phyloP scores from a whole-genome alignment of 2,797 vertebrate species.

The Alauda arvensis region DNA sequence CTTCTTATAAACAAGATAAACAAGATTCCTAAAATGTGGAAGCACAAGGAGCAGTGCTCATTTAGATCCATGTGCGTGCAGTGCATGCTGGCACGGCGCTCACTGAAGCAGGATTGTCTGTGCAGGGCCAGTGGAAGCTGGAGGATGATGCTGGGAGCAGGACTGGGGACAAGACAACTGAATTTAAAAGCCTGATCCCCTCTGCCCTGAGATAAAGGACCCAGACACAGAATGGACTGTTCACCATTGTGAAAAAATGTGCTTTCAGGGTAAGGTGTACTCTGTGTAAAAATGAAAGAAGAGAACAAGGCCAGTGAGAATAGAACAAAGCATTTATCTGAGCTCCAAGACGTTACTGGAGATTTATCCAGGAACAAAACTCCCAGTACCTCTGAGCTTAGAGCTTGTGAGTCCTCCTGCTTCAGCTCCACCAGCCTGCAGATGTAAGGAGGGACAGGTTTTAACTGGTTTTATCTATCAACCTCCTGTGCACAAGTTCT shows the following conservation, averaged over 20 bases:
- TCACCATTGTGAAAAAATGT: background rate
- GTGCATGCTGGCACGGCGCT: accelerated
- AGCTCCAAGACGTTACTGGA: background rate
- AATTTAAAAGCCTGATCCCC: background rate
- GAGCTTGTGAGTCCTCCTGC: background rate
- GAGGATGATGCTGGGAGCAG: background rate
- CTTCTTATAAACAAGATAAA: background rate
- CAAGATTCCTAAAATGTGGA: background rate
- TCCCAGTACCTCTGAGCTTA: background rate
- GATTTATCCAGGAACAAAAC: background rate
- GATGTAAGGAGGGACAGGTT: background rate
- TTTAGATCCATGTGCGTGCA: background rate
- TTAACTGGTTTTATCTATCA: background rate
- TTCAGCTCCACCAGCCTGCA: background rate
- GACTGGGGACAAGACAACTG: background rate
- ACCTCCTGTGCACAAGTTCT: background rate
- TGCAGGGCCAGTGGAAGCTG: background rate
- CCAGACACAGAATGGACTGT: background rate
- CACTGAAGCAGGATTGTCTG: background rate
- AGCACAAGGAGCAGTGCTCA: background rate
- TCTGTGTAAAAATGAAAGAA: background rate
- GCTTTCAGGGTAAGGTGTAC: background rate
- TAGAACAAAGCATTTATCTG: background rate
- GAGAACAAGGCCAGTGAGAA: background rate
- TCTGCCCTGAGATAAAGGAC: background rate